phyloP scores from a whole-genome alignment of 92 coral and sea anemone species.

The Epizoanthus scotinus region DNA sequence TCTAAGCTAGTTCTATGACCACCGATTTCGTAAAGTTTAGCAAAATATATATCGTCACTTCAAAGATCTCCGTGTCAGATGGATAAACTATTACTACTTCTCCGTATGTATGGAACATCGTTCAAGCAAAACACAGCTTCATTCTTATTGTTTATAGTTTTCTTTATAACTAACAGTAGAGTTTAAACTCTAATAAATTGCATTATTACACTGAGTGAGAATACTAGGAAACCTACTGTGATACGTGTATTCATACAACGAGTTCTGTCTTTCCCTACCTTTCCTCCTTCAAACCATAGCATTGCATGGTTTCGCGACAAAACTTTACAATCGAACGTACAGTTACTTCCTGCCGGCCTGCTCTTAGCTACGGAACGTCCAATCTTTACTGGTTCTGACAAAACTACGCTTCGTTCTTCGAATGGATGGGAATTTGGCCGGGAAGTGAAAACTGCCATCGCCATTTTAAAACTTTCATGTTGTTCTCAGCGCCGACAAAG shows the following conservation, averaged over 20 bases:
- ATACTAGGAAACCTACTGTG: not conserved
- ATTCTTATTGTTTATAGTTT: not conserved
- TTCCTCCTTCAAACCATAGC: slow-evolving; percentile 94
- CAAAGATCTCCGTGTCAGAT: slow-evolving; percentile 36
- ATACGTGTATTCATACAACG: not conserved
- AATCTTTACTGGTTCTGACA: slow-evolving; percentile 85
- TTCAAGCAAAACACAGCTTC: not conserved
- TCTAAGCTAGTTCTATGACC: not conserved
- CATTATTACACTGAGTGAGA: not conserved
- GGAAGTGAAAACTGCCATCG: slow-evolving; percentile 99
- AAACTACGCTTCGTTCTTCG: slow-evolving; percentile 86
- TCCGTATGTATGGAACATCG: slow-evolving; percentile 1
- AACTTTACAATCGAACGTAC: slow-evolving; percentile 98
- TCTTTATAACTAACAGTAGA: not conserved
- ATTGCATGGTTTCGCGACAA: slow-evolving; percentile 99
- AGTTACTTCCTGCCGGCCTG: slow-evolving; percentile 88
- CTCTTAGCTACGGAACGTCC: slow-evolving; percentile 99
- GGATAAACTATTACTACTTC: slow-evolving; percentile 14
- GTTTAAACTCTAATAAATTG: not conserved
- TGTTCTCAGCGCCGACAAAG: slow-evolving; percentile 59
- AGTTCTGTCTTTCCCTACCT: slow-evolving; percentile 55
- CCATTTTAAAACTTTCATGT: slow-evolving; percentile 95
- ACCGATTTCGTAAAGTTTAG: not conserved
- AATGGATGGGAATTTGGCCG: slow-evolving; percentile 97
- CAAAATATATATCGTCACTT: not conserved